Base-by-base conservation (phyloP, 2,888 invertebrate genomes). In the Amphimallon solstitiale region DNA sequence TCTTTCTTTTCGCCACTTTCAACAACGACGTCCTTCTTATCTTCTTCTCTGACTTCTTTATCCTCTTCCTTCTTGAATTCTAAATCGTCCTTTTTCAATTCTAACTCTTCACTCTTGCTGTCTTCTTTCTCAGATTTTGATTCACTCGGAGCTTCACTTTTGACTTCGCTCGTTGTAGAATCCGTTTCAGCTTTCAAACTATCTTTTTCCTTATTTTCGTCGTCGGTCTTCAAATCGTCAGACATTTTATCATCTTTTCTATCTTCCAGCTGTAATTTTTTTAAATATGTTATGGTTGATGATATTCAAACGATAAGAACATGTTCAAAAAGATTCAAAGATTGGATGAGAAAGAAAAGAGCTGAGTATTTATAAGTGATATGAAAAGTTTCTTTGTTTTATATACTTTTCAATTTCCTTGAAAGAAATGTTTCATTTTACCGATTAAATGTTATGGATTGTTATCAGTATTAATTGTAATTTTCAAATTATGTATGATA, bases 1-100 rank as follows among this genome's bases (percentile, higher is more conserved):
- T 81, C 82, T 49, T 79, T 78, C 2, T 87, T 86, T 0, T 77
- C 74, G 48, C 77, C 79, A 37, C 84, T 83, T 61, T 86, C 85
- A 70, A n/a, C n/a, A n/a, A 85, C 56, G 62, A 84, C 84, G 0
- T 84, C 83, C 71, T 84, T 84, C 0, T 83, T 81, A 60, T 72
- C 72, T 21, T 74, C 73, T 45, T 79, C 78, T 23, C 75, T 76
- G 37, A 68, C 52, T 7, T 73, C 72, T 21, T 56, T 35, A 46
- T 77, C 76, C 48, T 76, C 76, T 54, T 75, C 74, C 64, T 76
- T 77, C 72, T 48, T 74, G 72, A 60, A 62, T 49, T 35, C 73
- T 70, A 40, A 37, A 63, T 85, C 85, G 6, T 81, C 79, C 14
- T 79, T 69, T 80, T 81, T 67, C 79, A 76, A 69, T 40, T 83